Base-by-base conservation (phyloP, 2,113 vertebrate species). In the Petrocephalus zakoni region DNA sequence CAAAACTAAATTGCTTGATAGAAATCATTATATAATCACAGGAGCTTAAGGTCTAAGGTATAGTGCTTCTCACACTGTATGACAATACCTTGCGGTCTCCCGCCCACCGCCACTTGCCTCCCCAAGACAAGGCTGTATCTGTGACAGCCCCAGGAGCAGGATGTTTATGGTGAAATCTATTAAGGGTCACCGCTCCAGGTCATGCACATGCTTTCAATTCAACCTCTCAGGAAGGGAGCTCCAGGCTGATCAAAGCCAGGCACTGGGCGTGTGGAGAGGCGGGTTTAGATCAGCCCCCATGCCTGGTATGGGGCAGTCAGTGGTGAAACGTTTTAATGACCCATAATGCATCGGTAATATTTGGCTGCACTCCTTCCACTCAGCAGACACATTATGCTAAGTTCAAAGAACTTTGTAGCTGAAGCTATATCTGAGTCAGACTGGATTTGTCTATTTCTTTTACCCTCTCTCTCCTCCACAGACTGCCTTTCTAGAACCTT, bases 181-280 rank as follows among this genome's bases (percentile, higher is more conserved):
- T 29, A 68, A 68, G 61, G 72, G 72, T 78, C 72, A 37, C 15
- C 4, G 37, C 7, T 6, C 13, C 17, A 78, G 72, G 72, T 78
- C 34, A 78, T 8, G 34, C 72, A 78, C 72, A 78, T 78, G 72
- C 72, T 78, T 78, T 78, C 34, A 78, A 78, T 78, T 78, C 72
- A 37, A 13, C 15, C 72, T 42, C 29, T 78, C 72, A 78, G 34
- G 34, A 78, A 78, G 72, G 72, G 34, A 42, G 72, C 72, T 42
- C 13, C 72, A 42, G 34, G 72, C 13, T 19, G 72, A 78, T 78
- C 72, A 78, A 78, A 78, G 72, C 72, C 72, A 78, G 72, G 34
- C 5, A 15, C 34, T 17, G 17, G 72, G 29, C 5, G 5, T 78
- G 72, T 78, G 72, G 34, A 21, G 34, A 7, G 34, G 72, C 34